These are phyloP conservation scores for Lasioglossum marginatum DNA, from an alignment of 2,888 invertebrate genomes.

Conservation along the genomic window DNA sequence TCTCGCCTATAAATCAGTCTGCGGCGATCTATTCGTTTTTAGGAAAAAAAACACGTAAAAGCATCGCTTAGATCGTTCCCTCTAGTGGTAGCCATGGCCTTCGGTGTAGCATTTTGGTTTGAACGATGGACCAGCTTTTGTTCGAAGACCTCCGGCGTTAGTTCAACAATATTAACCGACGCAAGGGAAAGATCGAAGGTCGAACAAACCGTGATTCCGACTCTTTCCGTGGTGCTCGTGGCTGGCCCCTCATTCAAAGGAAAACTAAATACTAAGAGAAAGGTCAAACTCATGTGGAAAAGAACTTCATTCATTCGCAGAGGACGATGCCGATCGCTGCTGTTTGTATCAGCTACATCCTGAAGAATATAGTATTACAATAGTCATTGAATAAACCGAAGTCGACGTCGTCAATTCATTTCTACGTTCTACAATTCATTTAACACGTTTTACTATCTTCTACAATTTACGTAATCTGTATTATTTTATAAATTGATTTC, in stretches of 20 bases:
- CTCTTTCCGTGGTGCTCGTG: slow-evolving; percentile 57
- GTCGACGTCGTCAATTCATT: background rate
- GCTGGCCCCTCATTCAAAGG: slow-evolving; percentile 62
- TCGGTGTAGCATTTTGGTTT: background rate
- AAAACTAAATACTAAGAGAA: slow-evolving; percentile 66
- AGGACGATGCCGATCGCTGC: background rate
- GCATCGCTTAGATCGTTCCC: background rate
- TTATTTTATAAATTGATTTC: background rate
- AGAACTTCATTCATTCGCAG: slow-evolving; percentile 65
- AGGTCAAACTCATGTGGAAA: slow-evolving; percentile 57
- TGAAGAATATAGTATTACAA: background rate
- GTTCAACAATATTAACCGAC: slow-evolving; percentile 24
- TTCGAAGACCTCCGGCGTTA: background rate
- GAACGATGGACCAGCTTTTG: background rate
- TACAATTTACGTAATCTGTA: background rate
- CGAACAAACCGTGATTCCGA: slow-evolving; percentile 55
- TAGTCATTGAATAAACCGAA: background rate
- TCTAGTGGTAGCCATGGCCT: background rate
- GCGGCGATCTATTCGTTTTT: background rate
- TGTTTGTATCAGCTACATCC: background rate
- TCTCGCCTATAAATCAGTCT: background rate
- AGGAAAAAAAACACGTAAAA: background rate
- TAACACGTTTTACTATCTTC: background rate
- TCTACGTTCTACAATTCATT: background rate
- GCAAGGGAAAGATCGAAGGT: slow-evolving; percentile 59